A percentile compares a stretch with the other conserved stretches of the same genome.
Evolutionary conservation across 2,113 vertebrate species (phyloP).

Genomic region (Felis chaus): DNA sequence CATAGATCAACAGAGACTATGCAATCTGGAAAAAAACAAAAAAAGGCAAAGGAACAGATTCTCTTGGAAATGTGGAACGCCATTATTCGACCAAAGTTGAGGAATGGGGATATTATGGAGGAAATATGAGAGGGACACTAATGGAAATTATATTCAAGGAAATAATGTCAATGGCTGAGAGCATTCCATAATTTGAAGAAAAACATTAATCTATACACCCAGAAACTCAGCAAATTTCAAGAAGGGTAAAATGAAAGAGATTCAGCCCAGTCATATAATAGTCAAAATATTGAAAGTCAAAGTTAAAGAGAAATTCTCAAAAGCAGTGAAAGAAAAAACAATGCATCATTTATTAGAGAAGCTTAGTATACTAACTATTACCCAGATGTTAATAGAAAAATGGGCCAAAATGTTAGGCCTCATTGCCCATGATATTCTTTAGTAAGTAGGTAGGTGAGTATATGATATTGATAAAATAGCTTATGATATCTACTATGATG

Average conservation of each 20-base stretch:
- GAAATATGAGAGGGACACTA: neutral
- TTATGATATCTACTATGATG: conserved; percentile 71
- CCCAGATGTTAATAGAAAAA: neutral
- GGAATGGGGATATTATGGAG: neutral
- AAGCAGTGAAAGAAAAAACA: neutral
- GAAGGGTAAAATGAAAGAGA: neutral
- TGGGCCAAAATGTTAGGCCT: neutral
- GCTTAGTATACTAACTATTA: neutral
- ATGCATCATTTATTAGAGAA: neutral
- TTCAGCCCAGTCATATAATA: neutral
- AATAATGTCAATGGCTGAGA: neutral
- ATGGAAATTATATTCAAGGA: neutral
- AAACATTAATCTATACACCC: neutral
- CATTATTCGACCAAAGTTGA: neutral
- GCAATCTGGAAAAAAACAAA: neutral
- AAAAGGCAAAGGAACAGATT: neutral
- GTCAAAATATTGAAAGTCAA: neutral
- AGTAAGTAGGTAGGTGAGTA: neutral
- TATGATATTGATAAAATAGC: conserved; percentile 51
- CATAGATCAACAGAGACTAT: neutral
- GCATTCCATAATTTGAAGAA: neutral
- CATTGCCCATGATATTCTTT: neutral
- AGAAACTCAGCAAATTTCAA: neutral
- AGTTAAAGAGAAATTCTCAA: neutral
- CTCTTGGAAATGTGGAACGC: neutral